Percentiles rank a stretch among this genome's conserved stretches.
Evolutionary conservation across 1,140 invertebrate genomes (phyloP).

Genomic region (Araneus ventricosus): DNA sequence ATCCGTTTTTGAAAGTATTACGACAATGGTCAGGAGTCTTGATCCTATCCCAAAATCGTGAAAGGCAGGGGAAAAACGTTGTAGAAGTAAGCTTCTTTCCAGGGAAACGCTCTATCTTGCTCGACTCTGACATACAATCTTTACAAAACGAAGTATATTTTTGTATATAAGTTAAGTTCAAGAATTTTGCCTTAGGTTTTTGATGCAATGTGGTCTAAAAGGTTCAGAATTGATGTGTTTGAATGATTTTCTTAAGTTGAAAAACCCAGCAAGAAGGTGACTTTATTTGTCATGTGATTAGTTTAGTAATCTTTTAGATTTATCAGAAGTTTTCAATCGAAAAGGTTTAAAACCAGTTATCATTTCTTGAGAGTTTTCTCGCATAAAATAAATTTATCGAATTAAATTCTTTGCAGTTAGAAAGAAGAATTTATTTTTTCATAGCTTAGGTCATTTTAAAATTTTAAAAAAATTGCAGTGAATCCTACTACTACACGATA

Average conservation of each 20-base stretch:
- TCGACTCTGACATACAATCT: conserved; percentile 16
- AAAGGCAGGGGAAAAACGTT: conserved; percentile 33
- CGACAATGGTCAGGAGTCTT: conserved; percentile 50
- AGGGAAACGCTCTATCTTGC: conserved; percentile 1
- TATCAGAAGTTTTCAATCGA: not conserved
- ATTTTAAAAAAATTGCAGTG: too few species aligned
- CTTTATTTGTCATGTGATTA: not conserved
- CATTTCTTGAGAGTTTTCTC: too few species aligned
- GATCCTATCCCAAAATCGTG: conserved; percentile 37
- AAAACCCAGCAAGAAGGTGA: not conserved
- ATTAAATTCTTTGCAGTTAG: too few species aligned
- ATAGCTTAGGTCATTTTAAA: too few species aligned
- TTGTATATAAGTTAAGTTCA: not conserved
- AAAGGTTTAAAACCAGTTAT: too few species aligned
- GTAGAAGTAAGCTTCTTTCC: conserved; percentile 43
- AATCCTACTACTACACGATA: too few species aligned
- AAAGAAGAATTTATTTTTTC: too few species aligned
- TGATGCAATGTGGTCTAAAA: not conserved
- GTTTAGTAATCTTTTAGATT: not conserved
- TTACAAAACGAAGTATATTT: conserved; percentile 49
- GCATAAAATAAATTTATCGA: too few species aligned
- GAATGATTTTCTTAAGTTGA: not conserved
- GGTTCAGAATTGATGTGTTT: not conserved
- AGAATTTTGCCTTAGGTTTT: not conserved
- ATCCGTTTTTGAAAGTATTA: conserved; percentile 55